Base-by-base conservation (phyloP, 2,797 vertebrate genomes). In the Rhinella marina region DNA sequence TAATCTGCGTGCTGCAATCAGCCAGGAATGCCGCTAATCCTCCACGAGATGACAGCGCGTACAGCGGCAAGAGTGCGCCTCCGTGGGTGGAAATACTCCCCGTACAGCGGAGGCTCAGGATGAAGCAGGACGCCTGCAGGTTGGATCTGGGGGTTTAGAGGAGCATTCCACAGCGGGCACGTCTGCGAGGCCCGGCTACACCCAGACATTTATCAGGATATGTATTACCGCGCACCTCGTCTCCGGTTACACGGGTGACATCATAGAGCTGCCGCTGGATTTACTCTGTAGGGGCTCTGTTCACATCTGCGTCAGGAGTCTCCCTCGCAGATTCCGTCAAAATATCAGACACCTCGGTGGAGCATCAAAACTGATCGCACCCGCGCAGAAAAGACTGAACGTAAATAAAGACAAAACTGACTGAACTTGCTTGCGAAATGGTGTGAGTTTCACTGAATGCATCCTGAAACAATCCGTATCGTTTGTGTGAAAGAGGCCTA, bases 21-120 rank as follows among this genome's bases (percentile, higher is more conserved):
- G 16, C 64, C 68, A 64, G 80, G 68, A 75, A 76, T 76, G 57
- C 32, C 10, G 21, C 29, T 86, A 87, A 81, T 82, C 86, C 56
- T 27, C 32, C 13, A 25, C 19, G 19, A 12, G 25, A 86, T 79
- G 61, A 56, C 57, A 70, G 21, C 7, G 19, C 29, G 61, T 68
- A 32, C 19, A 21, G 21, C 41, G 14, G 57, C 66, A 19, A 75
- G 72, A 13, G 16, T 19, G 76, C 10, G 25, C 19, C 56, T n/a
- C 66, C 64, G 85, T 50, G 78, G 86, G 79, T 29, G 86, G 50
- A 59, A 59, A 54, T 16, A 17, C 64, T 68, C 16, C 13, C 73
- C 19, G 17, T 80, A 70, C 19, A 50, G 68, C 16, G 25, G 72
- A 10, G 19, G 75, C 66, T 21, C 41, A 21, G 52, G 54, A 73